A percentile compares a stretch with the other conserved stretches of the same genome.
These are phyloP conservation scores for Anguilla megastoma DNA, from an alignment of 2,797 vertebrate genomes.

Conservation along the genomic window DNA sequence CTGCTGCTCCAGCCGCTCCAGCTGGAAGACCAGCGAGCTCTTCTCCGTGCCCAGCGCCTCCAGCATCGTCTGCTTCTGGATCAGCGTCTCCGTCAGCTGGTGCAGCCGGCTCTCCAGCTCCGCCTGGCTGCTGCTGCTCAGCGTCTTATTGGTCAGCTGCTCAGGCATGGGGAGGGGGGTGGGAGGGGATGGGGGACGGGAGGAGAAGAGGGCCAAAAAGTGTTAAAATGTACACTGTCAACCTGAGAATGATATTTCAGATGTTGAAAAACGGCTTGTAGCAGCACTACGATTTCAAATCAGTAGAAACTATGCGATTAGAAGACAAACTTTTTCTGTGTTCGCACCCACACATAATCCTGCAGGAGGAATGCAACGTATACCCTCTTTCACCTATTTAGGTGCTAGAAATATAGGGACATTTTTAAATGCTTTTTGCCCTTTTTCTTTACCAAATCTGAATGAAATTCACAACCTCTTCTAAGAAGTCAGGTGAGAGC, in stretches of 20 bases:
- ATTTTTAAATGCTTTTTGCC: too few species aligned
- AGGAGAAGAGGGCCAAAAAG: background rate
- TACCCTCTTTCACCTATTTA: background rate
- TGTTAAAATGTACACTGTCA: background rate
- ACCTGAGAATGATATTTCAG: background rate
- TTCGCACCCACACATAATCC: background rate
- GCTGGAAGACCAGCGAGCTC: conserved; percentile 90
- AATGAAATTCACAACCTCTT: too few species aligned
- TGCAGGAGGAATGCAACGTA: background rate
- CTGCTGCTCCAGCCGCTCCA: conserved; percentile 92
- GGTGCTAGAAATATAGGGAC: background rate
- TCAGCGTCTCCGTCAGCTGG: conserved; percentile 95
- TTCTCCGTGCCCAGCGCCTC: conserved; percentile 96
- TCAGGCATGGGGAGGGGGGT: background rate
- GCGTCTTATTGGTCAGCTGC: conserved; percentile 92
- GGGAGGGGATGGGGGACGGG: background rate
- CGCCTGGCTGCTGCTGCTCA: conserved; percentile 88
- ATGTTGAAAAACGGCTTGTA: background rate
- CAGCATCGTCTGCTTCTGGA: conserved; percentile 98
- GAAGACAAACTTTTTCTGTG: background rate
- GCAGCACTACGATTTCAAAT: background rate
- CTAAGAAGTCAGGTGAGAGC: too few species aligned
- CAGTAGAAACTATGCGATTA: background rate
- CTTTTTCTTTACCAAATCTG: too few species aligned
- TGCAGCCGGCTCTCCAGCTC: conserved; percentile 95